Evolutionary conservation across 2,113 vertebrate species (phyloP).

Genomic region (Eudorcas thomsonii): DNA sequence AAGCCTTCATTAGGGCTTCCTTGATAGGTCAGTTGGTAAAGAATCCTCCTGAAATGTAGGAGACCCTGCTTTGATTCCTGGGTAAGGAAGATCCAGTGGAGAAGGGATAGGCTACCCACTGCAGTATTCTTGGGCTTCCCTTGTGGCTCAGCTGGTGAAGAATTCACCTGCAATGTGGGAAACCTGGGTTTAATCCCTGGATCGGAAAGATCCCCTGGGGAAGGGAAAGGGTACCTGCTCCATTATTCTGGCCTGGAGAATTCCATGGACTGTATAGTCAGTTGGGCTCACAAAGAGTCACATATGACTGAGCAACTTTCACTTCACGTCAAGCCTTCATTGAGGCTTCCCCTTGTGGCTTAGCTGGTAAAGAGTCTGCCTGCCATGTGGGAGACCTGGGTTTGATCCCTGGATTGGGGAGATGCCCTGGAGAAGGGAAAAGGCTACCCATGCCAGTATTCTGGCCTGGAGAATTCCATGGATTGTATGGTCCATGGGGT

Average conservation of each 20-base stretch:
- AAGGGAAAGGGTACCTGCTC: too few species aligned
- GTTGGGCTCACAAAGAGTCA: too few species aligned
- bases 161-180: not conserved
- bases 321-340: rapidly evolving
- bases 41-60: not conserved
- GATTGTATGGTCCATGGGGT: not conserved
- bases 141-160: not conserved
- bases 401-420: not conserved
- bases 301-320: too few species aligned
- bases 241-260: too few species aligned
- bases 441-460: not conserved
- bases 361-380: not conserved
- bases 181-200: not conserved
- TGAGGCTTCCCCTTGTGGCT: not conserved
- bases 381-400: not conserved
- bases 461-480: not conserved
- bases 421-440: not conserved
- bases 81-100: not conserved
- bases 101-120: not conserved
- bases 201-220: not conserved
- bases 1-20: not conserved
- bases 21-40: not conserved
- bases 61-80: not conserved
- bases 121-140: not conserved
- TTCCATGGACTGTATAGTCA: too few species aligned